A percentile compares a stretch with the other conserved stretches of the same genome.
phyloP scores from a whole-genome alignment of 2,113 vertebrate species.

The Syngnathoides biaculeatus region DNA sequence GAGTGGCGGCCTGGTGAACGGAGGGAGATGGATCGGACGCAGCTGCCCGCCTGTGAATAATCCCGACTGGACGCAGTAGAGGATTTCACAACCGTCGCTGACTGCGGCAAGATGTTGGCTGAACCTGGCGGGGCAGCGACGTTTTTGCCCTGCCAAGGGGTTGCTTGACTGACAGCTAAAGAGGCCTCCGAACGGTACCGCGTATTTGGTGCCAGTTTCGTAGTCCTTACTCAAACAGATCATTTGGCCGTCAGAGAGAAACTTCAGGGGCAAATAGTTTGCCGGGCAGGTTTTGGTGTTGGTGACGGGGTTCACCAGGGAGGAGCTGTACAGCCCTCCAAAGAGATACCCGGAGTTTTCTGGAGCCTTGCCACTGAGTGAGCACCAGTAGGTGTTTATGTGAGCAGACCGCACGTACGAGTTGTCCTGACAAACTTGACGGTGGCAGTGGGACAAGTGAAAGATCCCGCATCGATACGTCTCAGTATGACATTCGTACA shows the following conservation, averaged over 20 bases:
- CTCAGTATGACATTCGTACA: conserved; percentile 65
- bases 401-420: conserved; percentile 70
- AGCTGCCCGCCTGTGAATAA: conserved; percentile 76
- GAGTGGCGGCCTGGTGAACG: conserved; percentile 75
- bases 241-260: conserved; percentile 74
- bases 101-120: conserved; percentile 84
- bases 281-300: conserved; percentile 78
- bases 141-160: conserved; percentile 56
- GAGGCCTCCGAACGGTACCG: conserved; percentile 84
- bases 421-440: conserved; percentile 64
- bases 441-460: background rate
- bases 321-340: conserved; percentile 79
- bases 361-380: conserved; percentile 1
- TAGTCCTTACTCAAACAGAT: conserved; percentile 83
- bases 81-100: conserved; percentile 85
- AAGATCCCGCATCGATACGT: conserved; percentile 43
- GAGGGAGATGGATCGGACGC: conserved; percentile 75
- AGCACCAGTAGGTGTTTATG: conserved; percentile 82
- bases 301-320: conserved; percentile 75
- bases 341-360: conserved; percentile 79
- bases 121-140: conserved; percentile 79
- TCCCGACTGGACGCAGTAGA: conserved; percentile 81
- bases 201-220: conserved; percentile 60
- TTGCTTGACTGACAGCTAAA: conserved; percentile 86
- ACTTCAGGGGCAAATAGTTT: conserved; percentile 61